These are phyloP conservation scores for Neoarius graeffei DNA, from an alignment of 2,113 vertebrate species.

Conservation along the genomic window DNA sequence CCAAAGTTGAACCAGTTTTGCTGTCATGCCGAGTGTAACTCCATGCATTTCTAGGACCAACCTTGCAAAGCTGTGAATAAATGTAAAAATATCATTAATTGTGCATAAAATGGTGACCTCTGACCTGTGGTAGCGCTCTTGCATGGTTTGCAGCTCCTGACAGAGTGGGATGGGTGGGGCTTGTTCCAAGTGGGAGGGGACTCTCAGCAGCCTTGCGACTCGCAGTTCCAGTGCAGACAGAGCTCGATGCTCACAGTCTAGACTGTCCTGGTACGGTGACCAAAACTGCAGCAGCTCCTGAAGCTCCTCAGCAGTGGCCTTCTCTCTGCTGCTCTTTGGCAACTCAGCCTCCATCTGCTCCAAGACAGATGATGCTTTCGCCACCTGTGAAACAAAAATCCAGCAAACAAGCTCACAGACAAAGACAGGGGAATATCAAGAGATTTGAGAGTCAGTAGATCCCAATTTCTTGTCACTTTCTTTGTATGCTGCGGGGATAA, in stretches of 20 bases:
- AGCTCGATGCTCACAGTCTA: conserved; percentile 81
- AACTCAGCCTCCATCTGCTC: conserved; percentile 84
- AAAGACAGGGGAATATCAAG: not conserved
- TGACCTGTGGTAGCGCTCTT: conserved; percentile 79
- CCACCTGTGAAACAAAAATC: conserved; percentile 72
- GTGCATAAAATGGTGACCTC: conserved; percentile 39
- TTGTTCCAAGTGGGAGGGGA: conserved; percentile 65
- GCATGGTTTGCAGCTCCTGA: conserved; percentile 81
- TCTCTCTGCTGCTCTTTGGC: conserved; percentile 69
- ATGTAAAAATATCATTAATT: not conserved
- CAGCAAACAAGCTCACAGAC: too few species aligned
- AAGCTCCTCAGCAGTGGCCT: conserved; percentile 74
- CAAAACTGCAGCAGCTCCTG: conserved; percentile 73
- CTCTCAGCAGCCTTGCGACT: conserved; percentile 69
- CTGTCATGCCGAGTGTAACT: not conserved
- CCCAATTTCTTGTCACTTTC: not conserved
- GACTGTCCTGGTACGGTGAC: conserved; percentile 75
- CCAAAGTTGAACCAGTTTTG: conserved; percentile 21
- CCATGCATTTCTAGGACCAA: not conserved
- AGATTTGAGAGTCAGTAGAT: not conserved
- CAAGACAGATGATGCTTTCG: conserved; percentile 78
- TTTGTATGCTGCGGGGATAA: not conserved
- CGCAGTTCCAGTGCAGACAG: conserved; percentile 80
- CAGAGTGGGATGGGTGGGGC: conserved; percentile 66
- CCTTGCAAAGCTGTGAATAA: not conserved